Evolutionary conservation across 2,888 invertebrate genomes (phyloP).

Genomic region (Oligia strigilis): DNA sequence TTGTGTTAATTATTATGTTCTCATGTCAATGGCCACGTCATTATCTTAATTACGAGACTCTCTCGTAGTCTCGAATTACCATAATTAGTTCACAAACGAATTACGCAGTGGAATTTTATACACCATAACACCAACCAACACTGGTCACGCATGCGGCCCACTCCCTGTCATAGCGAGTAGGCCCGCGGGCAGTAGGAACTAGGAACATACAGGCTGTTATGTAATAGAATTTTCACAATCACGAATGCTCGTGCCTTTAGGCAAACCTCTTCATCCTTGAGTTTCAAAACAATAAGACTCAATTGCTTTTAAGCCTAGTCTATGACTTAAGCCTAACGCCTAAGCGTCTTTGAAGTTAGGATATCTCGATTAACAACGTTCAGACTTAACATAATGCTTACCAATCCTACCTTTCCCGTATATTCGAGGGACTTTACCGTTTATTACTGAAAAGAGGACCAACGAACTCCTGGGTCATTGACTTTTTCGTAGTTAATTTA

Average conservation of each 20-base stretch:
- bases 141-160: neutral
- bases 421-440: neutral
- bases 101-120: neutral
- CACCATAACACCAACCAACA: neutral
- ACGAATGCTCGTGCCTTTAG: neutral
- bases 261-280: slow-evolving; percentile 5
- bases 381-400: neutral
- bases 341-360: neutral
- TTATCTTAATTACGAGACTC: neutral
- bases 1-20: slow-evolving; percentile 8
- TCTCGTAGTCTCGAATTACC: neutral
- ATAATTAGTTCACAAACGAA: neutral
- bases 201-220: neutral
- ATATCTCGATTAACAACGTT: slow-evolving; percentile 1
- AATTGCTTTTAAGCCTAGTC: slow-evolving; percentile 22
- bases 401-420: slow-evolving; percentile 10
- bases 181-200: neutral
- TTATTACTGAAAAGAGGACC: slow-evolving; percentile 9
- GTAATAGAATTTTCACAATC: neutral
- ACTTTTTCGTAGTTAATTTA: slow-evolving; percentile 29
- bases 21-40: too few relatives aligned
- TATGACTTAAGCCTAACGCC: slow-evolving; percentile 11
- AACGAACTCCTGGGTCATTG: slow-evolving; percentile 30
- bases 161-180: neutral
- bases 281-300: neutral